These are phyloP conservation scores for Microchrysa polita DNA, from an alignment of 2,888 invertebrate genomes.

Conservation along the genomic window DNA sequence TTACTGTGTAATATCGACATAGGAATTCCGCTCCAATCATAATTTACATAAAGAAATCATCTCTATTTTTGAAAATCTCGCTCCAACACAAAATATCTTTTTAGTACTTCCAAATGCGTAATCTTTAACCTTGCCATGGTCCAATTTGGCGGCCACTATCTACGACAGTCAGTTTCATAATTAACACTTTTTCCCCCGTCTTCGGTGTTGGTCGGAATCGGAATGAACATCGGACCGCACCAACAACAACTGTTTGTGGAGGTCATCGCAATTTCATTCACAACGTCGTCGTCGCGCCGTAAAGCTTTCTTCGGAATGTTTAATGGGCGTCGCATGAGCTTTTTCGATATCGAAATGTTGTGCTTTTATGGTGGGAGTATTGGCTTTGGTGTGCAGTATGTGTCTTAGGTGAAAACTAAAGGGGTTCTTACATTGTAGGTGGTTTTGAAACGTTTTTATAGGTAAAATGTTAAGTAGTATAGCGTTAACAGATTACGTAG, in stretches of 20 bases:
- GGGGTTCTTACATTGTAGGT: too few relatives aligned
- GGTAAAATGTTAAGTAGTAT: too few relatives aligned
- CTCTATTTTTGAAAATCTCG: slow-evolving; percentile 31
- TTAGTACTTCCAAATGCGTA: slow-evolving; percentile 28
- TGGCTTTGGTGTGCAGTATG: background rate
- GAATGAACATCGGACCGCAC: slow-evolving; percentile 33
- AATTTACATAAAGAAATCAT: background rate
- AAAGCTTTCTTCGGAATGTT: background rate
- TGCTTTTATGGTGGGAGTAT: background rate
- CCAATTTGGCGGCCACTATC: slow-evolving; percentile 30
- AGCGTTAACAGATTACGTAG: too few relatives aligned
- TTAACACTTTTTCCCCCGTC: slow-evolving; percentile 23
- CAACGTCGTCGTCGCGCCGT: background rate
- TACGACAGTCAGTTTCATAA: slow-evolving; percentile 20
- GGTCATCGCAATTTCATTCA: slow-evolving; percentile 34
- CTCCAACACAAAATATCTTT: background rate
- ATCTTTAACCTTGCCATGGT: slow-evolving; percentile 25
- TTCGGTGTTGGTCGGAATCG: too few relatives aligned
- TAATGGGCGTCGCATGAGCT: slow-evolving; percentile 2
- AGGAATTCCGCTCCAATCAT: background rate
- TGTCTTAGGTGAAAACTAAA: background rate
- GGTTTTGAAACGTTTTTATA: too few relatives aligned
- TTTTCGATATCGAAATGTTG: slow-evolving; percentile 12
- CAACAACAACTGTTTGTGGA: slow-evolving; percentile 26
- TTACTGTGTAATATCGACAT: background rate